Evolutionary conservation across 2,113 vertebrate genomes (phyloP), one percentile per base, ranked within the genome.

Genomic region (Bettongia penicillata): DNA sequence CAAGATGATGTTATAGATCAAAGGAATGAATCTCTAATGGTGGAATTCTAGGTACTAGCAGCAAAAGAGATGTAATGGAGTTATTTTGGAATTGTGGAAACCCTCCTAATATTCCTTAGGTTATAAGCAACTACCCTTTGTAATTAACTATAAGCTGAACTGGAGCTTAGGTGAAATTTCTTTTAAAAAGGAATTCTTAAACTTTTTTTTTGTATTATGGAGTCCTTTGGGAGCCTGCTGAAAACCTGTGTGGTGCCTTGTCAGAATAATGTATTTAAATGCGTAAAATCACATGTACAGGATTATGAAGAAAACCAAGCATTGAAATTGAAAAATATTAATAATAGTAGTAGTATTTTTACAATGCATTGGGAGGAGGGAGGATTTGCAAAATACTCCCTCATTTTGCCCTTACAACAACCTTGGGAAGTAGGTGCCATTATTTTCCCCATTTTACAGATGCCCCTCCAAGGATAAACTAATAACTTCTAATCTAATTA

Each of bases 171-270:
- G 96, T 92, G 26, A 77, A 48, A 49, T 91, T 4, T 26, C 90
- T 3, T 14, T 53, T 91, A 91, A 49, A 93, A 6, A 93, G 95
- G 95, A 7, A 23, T 68, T 95, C 92, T 91, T n/a, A 14, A n/a
- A 68, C 3, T 68, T 37, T 37, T 68, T 37, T 37, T 68, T 37
- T 68, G 31, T 37, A 3, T 68, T 16, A 57, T 57, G 8, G 26
- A 57, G 25, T 57, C 26, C 55, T 57, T 57, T 57, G 55, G 55
- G 23, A 57, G 55, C 26, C 25, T 57, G 25, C 8, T 26, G 25
- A 26, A 55, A 55, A 2, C 24, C 53, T 26, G 26, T 26, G 25
- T n/a, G 25, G 26, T 55, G 24, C 24, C 53, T 55, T 55, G 6
- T 55, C 53, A 55, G 53, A 10, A 57, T 55, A 55, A 55, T 57